Base-by-base conservation (phyloP, 2,113 vertebrate species). In the Lepisosteus osseus region DNA sequence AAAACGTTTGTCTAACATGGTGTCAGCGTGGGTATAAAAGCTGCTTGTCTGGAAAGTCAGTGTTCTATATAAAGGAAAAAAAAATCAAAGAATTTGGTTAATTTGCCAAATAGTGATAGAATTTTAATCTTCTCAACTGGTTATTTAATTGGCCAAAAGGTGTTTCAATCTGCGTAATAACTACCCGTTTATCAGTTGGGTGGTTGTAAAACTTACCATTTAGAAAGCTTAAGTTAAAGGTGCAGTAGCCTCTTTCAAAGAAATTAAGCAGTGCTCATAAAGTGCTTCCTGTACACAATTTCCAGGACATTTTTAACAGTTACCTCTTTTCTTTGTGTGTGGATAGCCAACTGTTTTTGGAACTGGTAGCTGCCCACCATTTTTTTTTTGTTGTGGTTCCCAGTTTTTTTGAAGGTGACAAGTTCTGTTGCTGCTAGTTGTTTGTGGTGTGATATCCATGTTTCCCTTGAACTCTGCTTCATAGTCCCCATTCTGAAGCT, bases 11-110 rank as follows among this genome's bases (percentile, higher is more conserved):
- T 75, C 78, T 80, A 74, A 78, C 81, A 72, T 88, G 79, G 80
- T 82, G 82, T 80, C 73, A 72, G 76, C 71, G 78, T 14, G 54
- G 77, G 82, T 77, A 67, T 78, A 74, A 73, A 73, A 47, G 56
- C 79, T 78, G 78, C 81, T 87, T 86, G 79, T 76, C 72, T 80
- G 82, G 82, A 59, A 78, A 81, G 69, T 82, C 79, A 74, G 79
- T 72, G 54, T 59, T 69, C 71, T 79, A 85, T 72, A 72, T 75
- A 72, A 54, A n/a, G 61, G 29, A 29, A 29, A 29, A 59, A 72
- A 54, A 54, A 17, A 29, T 44, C 43, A 61, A 6, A 73, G 66
- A 47, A 82, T 59, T 70, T 73, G 68, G 51, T 56, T 73, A 72
- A 76, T 47, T 3, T 11, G n/a, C 47, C 51, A 72, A 79, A 76